Evolutionary conservation across 2,797 vertebrate genomes (phyloP), one percentile per base, ranked within the genome.

Genomic region (Lepidocolaptes lacrymiger): DNA sequence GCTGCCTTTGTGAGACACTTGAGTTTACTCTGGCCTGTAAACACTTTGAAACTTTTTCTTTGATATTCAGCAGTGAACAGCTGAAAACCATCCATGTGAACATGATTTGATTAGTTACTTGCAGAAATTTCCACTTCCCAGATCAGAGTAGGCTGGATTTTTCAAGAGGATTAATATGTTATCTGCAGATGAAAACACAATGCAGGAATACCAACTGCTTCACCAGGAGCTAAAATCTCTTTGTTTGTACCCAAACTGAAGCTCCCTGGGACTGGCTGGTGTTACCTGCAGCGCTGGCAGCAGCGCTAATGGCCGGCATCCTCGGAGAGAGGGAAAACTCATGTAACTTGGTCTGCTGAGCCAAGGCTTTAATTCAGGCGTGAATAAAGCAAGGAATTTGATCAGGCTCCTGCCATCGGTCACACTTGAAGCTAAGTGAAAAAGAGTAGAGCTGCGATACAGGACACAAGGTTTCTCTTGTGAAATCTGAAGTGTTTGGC

Each of bases 341-440:
- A 0, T 59, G 82, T 94, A 88, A 64, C 72, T 81, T 30, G 30
- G 72, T 86, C 81, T 86, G 68, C 81, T 55, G 30, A 84, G 89
- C 88, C 43, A 73, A 82, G 43, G 64, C 76, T 88, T 95, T 75
- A 66, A 89, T 91, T 96, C 89, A 93, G 9, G 88, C 48, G 1
- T 96, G 94, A 79, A 89, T 93, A 95, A 96, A 95, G 88, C 36
- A 36, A 95, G 91, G 93, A 97, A 96, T 97, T 94, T 83, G 92
- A 97, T 95, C 94, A 48, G 78, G 49, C 63, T 89, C 21, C 81
- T 88, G 51, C 46, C 1, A 2, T 93, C 1, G 9, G 88, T 32
- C n/a, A 48, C 79, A 71, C 75, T 95, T 91, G 63, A 84, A 94
- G 89, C 7, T 7, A 16, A 64, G 36, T 87, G 85, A 88, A 96